Percentiles rank a stretch among this genome's conserved stretches.
Conservation (phyloP, 2,888 invertebrate genomes). For the Platypus cylindrus region DNA sequence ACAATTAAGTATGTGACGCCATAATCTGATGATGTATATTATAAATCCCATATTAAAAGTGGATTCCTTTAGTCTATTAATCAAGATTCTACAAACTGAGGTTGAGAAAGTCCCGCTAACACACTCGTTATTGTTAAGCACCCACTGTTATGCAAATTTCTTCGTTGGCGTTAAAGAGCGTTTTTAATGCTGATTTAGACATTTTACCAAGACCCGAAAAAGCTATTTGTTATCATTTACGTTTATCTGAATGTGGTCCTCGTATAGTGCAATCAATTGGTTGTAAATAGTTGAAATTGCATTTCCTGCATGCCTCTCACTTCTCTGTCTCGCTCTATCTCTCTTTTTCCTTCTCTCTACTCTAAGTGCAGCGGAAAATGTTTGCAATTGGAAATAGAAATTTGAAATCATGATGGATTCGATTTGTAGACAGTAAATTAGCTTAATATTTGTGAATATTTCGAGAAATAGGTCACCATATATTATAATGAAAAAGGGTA, state of each 20-base stretch:
- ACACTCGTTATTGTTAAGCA: conserved; percentile 11
- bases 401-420: no score
- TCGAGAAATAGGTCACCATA: no score
- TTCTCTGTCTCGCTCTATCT: no score
- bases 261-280: conserved; percentile 10
- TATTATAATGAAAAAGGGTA: no score
- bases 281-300: conserved; percentile 1
- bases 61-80: conserved; percentile 11
- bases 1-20: conserved; percentile 10
- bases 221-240: conserved; percentile 13
- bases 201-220: conserved; percentile 6
- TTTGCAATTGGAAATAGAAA: no score
- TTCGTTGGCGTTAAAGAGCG: conserved; percentile 6
- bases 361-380: no score
- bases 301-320: background rate
- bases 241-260: conserved; percentile 5
- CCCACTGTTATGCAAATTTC: conserved; percentile 12
- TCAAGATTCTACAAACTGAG: conserved; percentile 11
- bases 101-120: conserved; percentile 13
- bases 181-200: conserved; percentile 9
- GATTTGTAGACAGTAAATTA: no score
- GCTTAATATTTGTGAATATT: no score
- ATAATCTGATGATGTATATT: conserved; percentile 11
- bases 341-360: no score
- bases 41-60: conserved; percentile 12